A percentile compares a stretch with the other conserved stretches of the same genome.
Conservation (phyloP, 2,113 vertebrate genomes). For the Rhynchomys soricoides region DNA sequence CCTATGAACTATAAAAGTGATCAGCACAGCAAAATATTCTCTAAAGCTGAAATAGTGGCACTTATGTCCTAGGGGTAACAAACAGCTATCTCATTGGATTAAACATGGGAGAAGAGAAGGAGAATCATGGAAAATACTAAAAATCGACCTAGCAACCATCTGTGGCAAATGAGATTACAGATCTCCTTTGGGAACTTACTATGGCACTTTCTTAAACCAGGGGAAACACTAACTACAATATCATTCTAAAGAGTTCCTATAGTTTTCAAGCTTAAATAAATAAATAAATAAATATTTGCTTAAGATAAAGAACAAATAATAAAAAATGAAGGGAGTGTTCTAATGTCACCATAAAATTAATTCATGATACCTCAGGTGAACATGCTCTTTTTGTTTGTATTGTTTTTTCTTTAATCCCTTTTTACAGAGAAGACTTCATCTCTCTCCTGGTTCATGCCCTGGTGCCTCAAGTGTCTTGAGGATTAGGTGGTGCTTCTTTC, state of each 20-base stretch:
- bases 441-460: too few relatives aligned
- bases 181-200: background rate
- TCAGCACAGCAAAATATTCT: background rate
- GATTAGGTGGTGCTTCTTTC: too few relatives aligned
- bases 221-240: background rate
- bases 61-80: background rate
- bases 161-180: background rate
- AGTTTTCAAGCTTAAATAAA: background rate
- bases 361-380: background rate
- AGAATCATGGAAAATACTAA: background rate
- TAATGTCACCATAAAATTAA: background rate
- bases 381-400: too few relatives aligned
- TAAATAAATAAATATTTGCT: background rate
- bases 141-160: background rate
- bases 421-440: too few relatives aligned
- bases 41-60: background rate
- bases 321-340: background rate
- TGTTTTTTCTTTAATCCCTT: too few relatives aligned
- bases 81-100: background rate
- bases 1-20: background rate
- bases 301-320: background rate
- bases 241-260: background rate
- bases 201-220: background rate
- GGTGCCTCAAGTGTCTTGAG: too few relatives aligned
- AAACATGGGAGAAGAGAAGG: background rate